A percentile compares a stretch with the other conserved stretches of the same genome.
phyloP scores from a whole-genome alignment of 2,113 vertebrate genomes.

The Pyxicephalus adspersus region DNA sequence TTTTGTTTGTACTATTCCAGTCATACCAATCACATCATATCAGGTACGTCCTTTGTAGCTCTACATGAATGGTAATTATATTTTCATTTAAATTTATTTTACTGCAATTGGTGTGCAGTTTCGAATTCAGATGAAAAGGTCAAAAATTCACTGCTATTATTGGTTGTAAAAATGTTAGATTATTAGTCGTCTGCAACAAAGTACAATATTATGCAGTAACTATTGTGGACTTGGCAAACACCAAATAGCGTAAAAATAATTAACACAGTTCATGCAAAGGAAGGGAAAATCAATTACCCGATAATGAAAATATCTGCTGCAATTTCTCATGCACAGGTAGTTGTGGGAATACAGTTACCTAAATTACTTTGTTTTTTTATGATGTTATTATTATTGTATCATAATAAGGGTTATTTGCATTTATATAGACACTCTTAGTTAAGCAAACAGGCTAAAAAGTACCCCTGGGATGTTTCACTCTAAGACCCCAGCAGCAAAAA shows the following conservation, averaged over 20 bases:
- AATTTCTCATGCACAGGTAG: conserved; percentile 31
- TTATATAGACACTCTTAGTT: conserved; percentile 32
- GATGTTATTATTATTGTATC: conserved; percentile 34
- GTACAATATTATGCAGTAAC: neutral
- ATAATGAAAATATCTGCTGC: conserved; percentile 33
- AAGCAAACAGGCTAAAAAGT: conserved; percentile 22
- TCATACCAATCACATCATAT: neutral
- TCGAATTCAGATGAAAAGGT: conserved; percentile 15
- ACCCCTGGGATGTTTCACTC: conserved; percentile 1
- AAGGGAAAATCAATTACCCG: conserved; percentile 29
- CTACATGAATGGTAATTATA: conserved; percentile 27
- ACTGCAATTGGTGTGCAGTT: neutral
- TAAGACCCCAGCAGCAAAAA: conserved; percentile 1
- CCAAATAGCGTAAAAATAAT: conserved; percentile 2
- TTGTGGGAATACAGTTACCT: conserved; percentile 33
- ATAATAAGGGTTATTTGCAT: conserved; percentile 53
- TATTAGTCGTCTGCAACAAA: conserved; percentile 24
- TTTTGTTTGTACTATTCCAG: neutral
- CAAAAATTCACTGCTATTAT: conserved; percentile 26
- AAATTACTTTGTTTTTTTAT: conserved; percentile 30
- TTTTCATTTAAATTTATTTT: conserved; percentile 38
- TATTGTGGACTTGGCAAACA: neutral
- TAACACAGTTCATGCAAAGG: neutral
- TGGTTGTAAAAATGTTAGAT: conserved; percentile 12
- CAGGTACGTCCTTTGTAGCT: neutral